Base-by-base conservation (phyloP, 1,140 invertebrate species). In the Pomacea maculata region DNA sequence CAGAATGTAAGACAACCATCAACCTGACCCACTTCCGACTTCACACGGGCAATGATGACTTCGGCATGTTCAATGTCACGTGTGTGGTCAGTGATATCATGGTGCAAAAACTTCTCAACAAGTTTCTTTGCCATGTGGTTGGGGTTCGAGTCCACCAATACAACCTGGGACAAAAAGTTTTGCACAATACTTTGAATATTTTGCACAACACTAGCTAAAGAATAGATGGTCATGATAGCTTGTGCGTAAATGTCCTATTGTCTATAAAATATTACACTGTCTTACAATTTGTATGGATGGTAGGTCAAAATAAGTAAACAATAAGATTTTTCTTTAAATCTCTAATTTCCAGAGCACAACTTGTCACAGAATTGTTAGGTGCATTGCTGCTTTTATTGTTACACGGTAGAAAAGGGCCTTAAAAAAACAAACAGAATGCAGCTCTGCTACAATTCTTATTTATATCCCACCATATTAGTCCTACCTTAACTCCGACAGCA, bases 1-100 rank as follows among this genome's bases (percentile, higher is more conserved):
- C 65, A 80, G 65, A 83, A 68, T 25, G 82, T 80, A 25, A 80
- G 29, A 52, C 82, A 83, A 5, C 78, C 82, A 67, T 75, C 82
- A 8, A 76, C 54, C 63, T 75, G 64, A 29, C 80, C 52, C 10
- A 64, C 54, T n/a, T 65, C 57, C 21, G 45, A 57, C 64, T 80
- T 25, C 15, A 83, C 54, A 12, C 65, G 34, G 0, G 65, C 61
- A 7, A 76, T 19, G 34, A 83, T 83, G 25, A 74, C 52, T 17
- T 25, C 57, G 25, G 82, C 82, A 67, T 83, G 78, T 15, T 71
- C 15, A n/a, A 57, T n/a, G 65, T 83, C 82, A 11, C 70, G 70
- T 11, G 57, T 83, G 57, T 83, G 82, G 52, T 83, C 80, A 70
- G 67, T 29, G 21, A 79, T 57, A 34, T 82, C 77, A 64, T 71